Conservation (phyloP, 2,888 invertebrate genomes). For the Meandrusa payeni region DNA sequence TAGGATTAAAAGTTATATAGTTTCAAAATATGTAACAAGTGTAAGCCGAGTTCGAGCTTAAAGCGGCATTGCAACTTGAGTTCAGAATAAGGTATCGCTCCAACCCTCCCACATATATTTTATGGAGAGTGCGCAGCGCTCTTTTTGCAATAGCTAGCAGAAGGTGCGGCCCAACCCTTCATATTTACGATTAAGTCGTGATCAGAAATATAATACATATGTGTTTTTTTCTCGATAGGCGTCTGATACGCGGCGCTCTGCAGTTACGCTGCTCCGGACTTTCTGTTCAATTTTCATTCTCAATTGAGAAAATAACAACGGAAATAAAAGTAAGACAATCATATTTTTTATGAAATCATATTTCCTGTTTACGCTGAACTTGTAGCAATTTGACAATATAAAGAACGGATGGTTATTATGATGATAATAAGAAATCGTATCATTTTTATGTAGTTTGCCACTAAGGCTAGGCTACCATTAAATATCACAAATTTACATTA, state of each 20-base stretch:
- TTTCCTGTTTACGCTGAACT: too few relatives aligned
- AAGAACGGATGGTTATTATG: too few relatives aligned
- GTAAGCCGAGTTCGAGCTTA: constrained; percentile 5
- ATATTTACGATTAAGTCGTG: constrained; percentile 80
- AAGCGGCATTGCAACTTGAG: constrained; percentile 10
- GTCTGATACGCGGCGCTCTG: constrained; percentile 50
- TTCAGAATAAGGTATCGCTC: constrained; percentile 36
- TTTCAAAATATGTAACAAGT: too few relatives aligned
- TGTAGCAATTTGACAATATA: too few relatives aligned
- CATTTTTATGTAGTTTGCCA: too few relatives aligned
- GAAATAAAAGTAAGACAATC: not conserved
- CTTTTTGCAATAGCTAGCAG: constrained; percentile 78
- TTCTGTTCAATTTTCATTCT: constrained; percentile 14
- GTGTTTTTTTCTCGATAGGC: constrained; percentile 68
- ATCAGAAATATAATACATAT: constrained; percentile 75
- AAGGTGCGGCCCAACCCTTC: constrained; percentile 77
- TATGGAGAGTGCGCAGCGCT: constrained; percentile 73
- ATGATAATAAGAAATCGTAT: too few relatives aligned
- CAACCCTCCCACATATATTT: constrained; percentile 67
- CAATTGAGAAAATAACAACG: not conserved
- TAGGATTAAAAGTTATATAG: too few relatives aligned
- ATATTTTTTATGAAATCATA: too few relatives aligned
- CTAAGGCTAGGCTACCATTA: too few relatives aligned
- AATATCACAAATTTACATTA: too few relatives aligned
- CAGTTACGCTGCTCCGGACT: constrained; percentile 34